Evolutionary conservation across 2,113 vertebrate genomes (phyloP).

Genomic region (Mola mola): DNA sequence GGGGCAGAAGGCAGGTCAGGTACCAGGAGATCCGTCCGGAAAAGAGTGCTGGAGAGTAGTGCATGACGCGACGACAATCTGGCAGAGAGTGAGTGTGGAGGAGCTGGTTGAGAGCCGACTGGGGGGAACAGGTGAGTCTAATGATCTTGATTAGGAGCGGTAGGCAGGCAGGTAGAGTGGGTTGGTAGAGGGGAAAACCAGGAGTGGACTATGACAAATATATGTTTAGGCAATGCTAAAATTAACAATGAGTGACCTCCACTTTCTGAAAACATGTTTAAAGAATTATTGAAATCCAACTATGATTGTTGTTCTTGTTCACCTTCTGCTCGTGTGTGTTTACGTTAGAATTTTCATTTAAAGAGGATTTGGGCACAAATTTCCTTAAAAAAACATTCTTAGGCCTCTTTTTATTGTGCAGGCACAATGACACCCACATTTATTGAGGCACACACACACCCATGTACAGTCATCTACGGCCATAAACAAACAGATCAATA

Average conservation of each 20-base stretch:
- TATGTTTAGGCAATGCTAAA: too few species aligned
- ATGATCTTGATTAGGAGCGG: too few species aligned
- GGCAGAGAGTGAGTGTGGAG: too few species aligned
- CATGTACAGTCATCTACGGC: conserved; percentile 1
- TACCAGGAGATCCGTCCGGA: too few species aligned
- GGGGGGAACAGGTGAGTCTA: too few species aligned
- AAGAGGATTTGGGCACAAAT: conserved; percentile 61
- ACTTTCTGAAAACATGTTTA: conserved; percentile 20
- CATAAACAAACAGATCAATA: conserved; percentile 55
- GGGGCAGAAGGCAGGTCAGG: too few species aligned
- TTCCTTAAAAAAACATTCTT: conserved; percentile 33
- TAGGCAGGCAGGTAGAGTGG: too few species aligned
- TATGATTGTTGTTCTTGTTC: conserved; percentile 21
- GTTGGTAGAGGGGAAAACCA: too few species aligned
- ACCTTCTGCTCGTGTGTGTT: conserved; percentile 28
- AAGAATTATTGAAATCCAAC: conserved; percentile 33
- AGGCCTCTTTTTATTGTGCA: background rate
- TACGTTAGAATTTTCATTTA: conserved; percentile 43
- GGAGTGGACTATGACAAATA: too few species aligned
- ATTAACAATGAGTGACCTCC: conserved; percentile 17
- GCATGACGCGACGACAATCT: too few species aligned
- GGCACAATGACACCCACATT: background rate
- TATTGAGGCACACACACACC: conserved; percentile 22
- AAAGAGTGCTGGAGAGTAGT: too few species aligned
- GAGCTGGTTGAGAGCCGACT: too few species aligned